These are phyloP conservation scores for Delphinus delphis DNA, from an alignment of 2,113 vertebrate genomes.

Conservation along the genomic window DNA sequence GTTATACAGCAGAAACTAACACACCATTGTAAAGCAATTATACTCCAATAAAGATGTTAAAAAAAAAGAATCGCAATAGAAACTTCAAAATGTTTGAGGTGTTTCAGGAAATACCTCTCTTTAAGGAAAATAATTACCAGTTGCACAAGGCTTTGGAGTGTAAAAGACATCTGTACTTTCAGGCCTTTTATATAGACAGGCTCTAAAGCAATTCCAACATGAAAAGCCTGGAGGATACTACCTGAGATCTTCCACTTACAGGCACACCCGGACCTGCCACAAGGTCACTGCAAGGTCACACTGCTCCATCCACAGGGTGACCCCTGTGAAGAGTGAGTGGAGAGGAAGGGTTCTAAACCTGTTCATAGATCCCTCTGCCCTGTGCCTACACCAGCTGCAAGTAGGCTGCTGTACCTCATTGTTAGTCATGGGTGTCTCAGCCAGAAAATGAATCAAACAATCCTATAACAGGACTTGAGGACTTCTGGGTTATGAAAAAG, in stretches of 20 bases:
- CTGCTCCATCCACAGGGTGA: fast-evolving
- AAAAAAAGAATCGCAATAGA: background rate
- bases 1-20: too few species aligned
- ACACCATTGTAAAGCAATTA: too few species aligned
- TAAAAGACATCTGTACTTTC: background rate
- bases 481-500: background rate
- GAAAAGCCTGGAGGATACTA: background rate
- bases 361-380: background rate
- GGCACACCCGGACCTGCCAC: background rate
- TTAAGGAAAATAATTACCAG: background rate
- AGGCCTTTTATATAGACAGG: background rate
- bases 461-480: background rate
- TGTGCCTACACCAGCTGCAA: too few species aligned
- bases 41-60: too few species aligned
- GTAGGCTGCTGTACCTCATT: background rate
- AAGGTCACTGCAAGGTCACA: background rate
- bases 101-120: background rate
- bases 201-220: background rate
- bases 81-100: background rate
- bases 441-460: constrained; percentile 3
- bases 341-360: background rate
- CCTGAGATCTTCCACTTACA: background rate
- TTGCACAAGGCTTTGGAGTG: background rate
- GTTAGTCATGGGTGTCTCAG: background rate
- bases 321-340: background rate